Percentiles rank a stretch among this genome's conserved stretches.
phyloP scores from a whole-genome alignment of 1,140 invertebrate genomes.

The Homarus americanus region DNA sequence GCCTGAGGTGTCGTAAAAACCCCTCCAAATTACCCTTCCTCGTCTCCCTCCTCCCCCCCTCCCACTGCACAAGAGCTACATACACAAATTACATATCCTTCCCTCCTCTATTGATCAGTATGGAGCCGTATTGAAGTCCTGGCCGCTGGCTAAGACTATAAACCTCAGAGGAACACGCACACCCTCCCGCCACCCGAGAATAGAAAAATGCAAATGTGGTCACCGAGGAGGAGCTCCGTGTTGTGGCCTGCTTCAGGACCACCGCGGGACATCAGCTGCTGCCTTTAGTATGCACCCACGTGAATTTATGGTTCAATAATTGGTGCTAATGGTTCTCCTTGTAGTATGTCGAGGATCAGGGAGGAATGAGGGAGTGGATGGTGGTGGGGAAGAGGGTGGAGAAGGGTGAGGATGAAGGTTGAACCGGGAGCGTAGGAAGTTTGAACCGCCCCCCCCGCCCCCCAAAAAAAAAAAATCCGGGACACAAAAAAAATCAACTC shows the following conservation, averaged over 20 bases:
- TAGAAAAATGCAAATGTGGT: slow-evolving; percentile 53
- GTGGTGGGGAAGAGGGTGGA: not conserved
- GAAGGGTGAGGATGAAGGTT: not conserved
- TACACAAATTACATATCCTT: slow-evolving; percentile 32
- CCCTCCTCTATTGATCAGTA: slow-evolving; percentile 44
- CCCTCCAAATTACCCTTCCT: slow-evolving; percentile 31
- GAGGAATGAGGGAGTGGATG: not conserved
- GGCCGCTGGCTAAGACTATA: slow-evolving; percentile 57
- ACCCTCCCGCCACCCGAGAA: slow-evolving; percentile 51
- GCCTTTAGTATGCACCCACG: not conserved
- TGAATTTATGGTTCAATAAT: slow-evolving; percentile 20
- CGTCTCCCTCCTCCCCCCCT: too few species aligned
- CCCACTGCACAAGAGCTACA: slow-evolving; percentile 25
- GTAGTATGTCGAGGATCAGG: not conserved
- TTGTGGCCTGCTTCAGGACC: slow-evolving; percentile 3
- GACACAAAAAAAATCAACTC: too few species aligned
- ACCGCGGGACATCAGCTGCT: not conserved
- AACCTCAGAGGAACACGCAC: slow-evolving; percentile 35
- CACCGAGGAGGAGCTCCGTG: slow-evolving; percentile 11
- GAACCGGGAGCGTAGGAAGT: too few species aligned
- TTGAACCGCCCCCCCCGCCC: too few species aligned
- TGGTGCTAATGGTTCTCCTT: slow-evolving; percentile 18
- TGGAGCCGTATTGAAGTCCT: not conserved
- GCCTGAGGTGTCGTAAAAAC: too few species aligned
- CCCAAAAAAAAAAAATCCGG: too few species aligned